These are phyloP conservation scores for Punctoribates punctum DNA, from an alignment of 2,888 invertebrate genomes.

Conservation along the genomic window DNA sequence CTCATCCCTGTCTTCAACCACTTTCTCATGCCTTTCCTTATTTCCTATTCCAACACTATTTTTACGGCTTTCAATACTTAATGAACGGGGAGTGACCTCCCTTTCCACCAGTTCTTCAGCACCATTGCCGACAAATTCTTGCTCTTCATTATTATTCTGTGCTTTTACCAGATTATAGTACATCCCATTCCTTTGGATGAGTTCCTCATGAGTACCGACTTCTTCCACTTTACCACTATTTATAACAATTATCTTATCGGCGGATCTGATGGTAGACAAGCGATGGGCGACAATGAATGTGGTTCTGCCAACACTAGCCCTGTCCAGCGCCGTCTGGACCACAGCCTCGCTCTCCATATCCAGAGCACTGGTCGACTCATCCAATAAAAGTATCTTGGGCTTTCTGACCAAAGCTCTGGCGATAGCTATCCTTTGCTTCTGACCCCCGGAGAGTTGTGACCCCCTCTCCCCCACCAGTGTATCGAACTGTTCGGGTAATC, in stretches of 20 bases:
- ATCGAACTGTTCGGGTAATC: slow-evolving; percentile 60
- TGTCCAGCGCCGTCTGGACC: slow-evolving; percentile 50
- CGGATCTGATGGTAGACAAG: slow-evolving; percentile 58
- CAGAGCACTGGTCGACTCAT: slow-evolving; percentile 54
- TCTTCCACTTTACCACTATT: slow-evolving; percentile 69
- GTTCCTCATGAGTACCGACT: slow-evolving; percentile 65
- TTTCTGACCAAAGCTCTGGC: slow-evolving; percentile 68
- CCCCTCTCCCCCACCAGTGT: slow-evolving; percentile 76
- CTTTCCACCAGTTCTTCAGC: not conserved
- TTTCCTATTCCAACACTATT: not conserved
- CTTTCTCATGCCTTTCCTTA: not conserved
- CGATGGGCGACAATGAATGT: slow-evolving; percentile 73
- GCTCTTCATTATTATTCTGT: slow-evolving; percentile 54
- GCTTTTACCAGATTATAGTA: slow-evolving; percentile 68
- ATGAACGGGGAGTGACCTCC: not conserved
- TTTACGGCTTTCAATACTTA: not conserved
- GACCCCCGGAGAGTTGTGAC: slow-evolving; percentile 75
- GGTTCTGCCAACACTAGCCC: slow-evolving; percentile 62
- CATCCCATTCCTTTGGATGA: slow-evolving; percentile 64
- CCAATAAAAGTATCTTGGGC: slow-evolving; percentile 55
- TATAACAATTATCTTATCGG: slow-evolving; percentile 57
- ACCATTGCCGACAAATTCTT: not conserved
- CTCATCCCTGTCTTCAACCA: not conserved
- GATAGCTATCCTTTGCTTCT: slow-evolving; percentile 75
- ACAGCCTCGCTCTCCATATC: slow-evolving; percentile 51